Conservation (phyloP, 2,888 invertebrate genomes). For the Tortricodes alternella region DNA sequence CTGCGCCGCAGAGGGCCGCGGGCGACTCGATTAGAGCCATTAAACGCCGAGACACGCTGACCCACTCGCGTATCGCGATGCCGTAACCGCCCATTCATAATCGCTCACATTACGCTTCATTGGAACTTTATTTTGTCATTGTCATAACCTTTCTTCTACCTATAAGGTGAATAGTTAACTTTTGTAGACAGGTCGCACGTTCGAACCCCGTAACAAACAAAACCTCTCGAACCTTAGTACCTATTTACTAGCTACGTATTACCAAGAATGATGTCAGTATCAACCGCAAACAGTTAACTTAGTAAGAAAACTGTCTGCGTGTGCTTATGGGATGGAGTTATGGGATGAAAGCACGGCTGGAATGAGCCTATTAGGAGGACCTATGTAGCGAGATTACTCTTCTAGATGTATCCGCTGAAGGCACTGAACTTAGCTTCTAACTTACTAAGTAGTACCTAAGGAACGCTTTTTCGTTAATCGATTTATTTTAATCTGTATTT, state of each 20-base stretch:
- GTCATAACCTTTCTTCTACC: not conserved
- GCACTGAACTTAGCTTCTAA: not conserved
- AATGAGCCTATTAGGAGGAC: slow-evolving; percentile 9
- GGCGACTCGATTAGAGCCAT: slow-evolving; percentile 75
- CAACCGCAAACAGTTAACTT: too few species aligned
- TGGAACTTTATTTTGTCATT: not conserved
- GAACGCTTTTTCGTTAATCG: too few species aligned
- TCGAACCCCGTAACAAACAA: not conserved
- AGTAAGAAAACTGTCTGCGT: too few species aligned
- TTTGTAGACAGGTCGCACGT: too few species aligned
- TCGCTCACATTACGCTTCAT: slow-evolving; percentile 12
- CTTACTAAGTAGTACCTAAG: not conserved
- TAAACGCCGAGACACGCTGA: slow-evolving; percentile 38
- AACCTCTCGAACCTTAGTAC: not conserved
- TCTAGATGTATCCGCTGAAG: not conserved
- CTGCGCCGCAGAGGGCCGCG: slow-evolving; percentile 52
- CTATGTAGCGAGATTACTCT: slow-evolving; percentile 1
- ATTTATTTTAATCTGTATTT: too few species aligned
- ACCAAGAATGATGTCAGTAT: too few species aligned
- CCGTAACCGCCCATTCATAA: slow-evolving; percentile 19
- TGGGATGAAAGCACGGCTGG: not conserved
- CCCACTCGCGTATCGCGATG: slow-evolving; percentile 7
- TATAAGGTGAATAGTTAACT: too few species aligned
- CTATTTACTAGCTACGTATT: too few species aligned
- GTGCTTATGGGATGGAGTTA: too few species aligned